phyloP scores from a whole-genome alignment of 1,140 invertebrate species.

The Aphelinus atriplicis region DNA sequence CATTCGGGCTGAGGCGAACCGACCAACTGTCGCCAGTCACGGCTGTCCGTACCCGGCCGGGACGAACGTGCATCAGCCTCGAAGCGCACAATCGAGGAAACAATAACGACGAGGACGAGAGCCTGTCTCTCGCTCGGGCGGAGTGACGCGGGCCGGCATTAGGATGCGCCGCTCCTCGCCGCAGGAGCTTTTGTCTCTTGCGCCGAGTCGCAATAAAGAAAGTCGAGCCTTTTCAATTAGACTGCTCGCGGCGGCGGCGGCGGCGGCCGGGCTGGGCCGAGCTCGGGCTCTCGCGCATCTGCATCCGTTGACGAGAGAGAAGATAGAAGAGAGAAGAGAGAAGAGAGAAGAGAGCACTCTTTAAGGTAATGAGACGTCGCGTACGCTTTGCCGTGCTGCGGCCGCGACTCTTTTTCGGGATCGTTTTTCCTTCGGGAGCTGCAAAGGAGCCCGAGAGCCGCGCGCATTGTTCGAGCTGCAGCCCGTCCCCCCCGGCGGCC shows the following conservation, averaged over 20 bases:
- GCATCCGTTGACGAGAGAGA: slow-evolving; percentile 16
- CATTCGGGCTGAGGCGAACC: background rate
- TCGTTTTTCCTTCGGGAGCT: background rate
- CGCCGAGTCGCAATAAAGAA: background rate
- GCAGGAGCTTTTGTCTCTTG: background rate
- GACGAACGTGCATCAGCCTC: background rate
- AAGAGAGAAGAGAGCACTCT: background rate
- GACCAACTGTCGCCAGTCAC: background rate
- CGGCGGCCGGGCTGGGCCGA: too few relatives aligned
- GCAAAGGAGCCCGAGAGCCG: too few relatives aligned
- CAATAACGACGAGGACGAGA: too few relatives aligned
- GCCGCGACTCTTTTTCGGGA: background rate
- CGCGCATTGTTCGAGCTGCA: too few relatives aligned
- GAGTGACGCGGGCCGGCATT: too few relatives aligned
- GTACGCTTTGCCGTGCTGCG: background rate
- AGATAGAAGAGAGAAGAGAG: too few relatives aligned
- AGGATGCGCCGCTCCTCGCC: too few relatives aligned
- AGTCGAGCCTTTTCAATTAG: slow-evolving; percentile 23
- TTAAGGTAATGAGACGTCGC: slow-evolving; percentile 19
- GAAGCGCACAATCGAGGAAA: background rate
- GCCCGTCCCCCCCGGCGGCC: too few relatives aligned
- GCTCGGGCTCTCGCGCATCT: background rate
- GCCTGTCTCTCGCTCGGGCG: too few relatives aligned
- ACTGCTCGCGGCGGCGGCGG: background rate
- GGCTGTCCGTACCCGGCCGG: background rate